Conservation (phyloP, 2,888 invertebrate genomes). For the Rhagium mordax region DNA sequence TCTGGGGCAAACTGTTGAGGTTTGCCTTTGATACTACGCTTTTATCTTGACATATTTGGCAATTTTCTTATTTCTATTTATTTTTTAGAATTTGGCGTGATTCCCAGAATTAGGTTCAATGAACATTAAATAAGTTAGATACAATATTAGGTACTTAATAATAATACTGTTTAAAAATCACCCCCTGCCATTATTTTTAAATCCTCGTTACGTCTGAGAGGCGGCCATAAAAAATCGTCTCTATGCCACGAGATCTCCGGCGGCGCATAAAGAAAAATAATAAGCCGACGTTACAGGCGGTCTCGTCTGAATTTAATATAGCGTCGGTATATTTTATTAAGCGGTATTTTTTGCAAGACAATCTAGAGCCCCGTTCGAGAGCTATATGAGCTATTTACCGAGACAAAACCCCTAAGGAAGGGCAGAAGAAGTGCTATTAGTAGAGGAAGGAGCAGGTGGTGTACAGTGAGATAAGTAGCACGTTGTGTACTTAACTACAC, state of each 20-base stretch:
- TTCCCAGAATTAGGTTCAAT: too few relatives aligned
- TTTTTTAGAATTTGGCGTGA: too few relatives aligned
- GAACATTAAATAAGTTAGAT: too few relatives aligned
- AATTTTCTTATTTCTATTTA: too few relatives aligned
- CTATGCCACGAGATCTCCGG: neutral
- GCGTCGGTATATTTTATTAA: constrained; percentile 61
- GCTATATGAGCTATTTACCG: constrained; percentile 57
- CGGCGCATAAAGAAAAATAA: constrained; percentile 10
- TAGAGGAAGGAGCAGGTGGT: constrained; percentile 62
- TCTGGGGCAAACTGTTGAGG: too few relatives aligned
- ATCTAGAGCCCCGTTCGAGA: constrained; percentile 47
- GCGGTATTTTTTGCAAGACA: constrained; percentile 62
- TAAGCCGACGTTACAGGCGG: constrained; percentile 16
- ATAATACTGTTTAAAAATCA: neutral
- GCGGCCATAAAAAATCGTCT: neutral
- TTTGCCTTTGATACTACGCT: too few relatives aligned
- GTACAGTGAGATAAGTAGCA: constrained; percentile 52
- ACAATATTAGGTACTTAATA: neutral
- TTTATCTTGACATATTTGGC: too few relatives aligned
- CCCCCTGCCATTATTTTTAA: neutral
- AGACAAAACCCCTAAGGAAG: constrained; percentile 57
- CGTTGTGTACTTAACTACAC: constrained; percentile 53
- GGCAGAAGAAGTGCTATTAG: constrained; percentile 53
- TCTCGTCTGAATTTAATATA: constrained; percentile 53
- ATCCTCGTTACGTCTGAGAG: neutral